These are phyloP conservation scores for Coenobita brevimanus DNA, from an alignment of 1,140 invertebrate genomes.

Conservation along the genomic window DNA sequence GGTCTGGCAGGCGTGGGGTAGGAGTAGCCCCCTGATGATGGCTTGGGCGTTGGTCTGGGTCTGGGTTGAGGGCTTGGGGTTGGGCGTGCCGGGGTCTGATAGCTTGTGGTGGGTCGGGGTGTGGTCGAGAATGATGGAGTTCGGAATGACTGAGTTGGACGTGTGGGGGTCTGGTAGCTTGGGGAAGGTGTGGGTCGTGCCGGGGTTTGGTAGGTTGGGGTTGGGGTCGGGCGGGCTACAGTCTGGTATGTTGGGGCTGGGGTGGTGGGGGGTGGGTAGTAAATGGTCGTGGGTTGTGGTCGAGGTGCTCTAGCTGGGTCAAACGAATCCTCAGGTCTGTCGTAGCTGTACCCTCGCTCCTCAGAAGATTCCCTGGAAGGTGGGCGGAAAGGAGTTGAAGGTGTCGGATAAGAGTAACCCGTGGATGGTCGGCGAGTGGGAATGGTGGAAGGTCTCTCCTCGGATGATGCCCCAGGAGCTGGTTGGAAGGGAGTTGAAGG, in stretches of 20 bases:
- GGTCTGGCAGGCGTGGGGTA: neutral
- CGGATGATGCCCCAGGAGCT: neutral
- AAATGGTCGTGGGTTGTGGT: neutral
- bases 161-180: neutral
- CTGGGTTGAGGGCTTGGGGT: neutral
- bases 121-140: neutral
- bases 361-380: too few species aligned
- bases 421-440: neutral
- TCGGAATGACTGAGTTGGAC: neutral
- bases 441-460: neutral
- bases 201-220: slow-evolving; percentile 35
- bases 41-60: slow-evolving; percentile 11
- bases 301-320: too few species aligned
- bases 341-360: slow-evolving; percentile 32
- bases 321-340: too few species aligned
- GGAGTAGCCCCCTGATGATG: neutral
- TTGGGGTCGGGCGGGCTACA: neutral
- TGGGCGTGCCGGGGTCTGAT: neutral
- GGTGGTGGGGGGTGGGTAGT: neutral
- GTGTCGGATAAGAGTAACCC: slow-evolving; percentile 21
- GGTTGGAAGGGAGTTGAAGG: slow-evolving; percentile 28
- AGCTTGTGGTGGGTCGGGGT: neutral
- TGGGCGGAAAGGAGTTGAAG: neutral
- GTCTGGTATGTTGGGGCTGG: slow-evolving; percentile 27
- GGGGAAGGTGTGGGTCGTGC: neutral